phyloP scores from a whole-genome alignment of 2,888 invertebrate genomes.

The Sphaerophoria taeniata region DNA sequence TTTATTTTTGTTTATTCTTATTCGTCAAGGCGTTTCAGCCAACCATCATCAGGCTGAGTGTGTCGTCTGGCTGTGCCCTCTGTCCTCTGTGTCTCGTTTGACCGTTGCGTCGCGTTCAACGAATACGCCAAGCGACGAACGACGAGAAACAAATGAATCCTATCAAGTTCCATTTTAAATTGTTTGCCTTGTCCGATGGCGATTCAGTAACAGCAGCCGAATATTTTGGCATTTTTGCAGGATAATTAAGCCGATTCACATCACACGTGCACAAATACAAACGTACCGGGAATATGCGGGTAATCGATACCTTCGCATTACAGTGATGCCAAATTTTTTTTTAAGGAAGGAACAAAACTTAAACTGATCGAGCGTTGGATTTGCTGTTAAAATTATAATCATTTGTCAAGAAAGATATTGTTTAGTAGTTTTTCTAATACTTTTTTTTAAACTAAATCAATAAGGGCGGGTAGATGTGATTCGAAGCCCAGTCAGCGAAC shows the following conservation, averaged over 20 bases:
- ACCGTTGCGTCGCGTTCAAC: neutral
- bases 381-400: too few species aligned
- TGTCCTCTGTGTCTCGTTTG: neutral
- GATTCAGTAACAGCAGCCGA: slow-evolving; percentile 10
- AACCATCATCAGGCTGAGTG: neutral
- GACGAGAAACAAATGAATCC: slow-evolving; percentile 1
- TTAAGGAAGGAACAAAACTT: too few species aligned
- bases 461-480: too few species aligned
- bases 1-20: neutral
- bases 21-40: slow-evolving; percentile 19
- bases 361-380: too few species aligned
- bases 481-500: too few species aligned
- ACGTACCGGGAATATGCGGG: neutral
- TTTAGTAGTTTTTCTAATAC: too few species aligned
- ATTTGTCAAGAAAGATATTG: too few species aligned
- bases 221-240: slow-evolving; percentile 57
- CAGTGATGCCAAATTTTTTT: slow-evolving; percentile 7
- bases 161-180: slow-evolving; percentile 60
- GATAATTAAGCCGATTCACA: slow-evolving; percentile 69
- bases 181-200: slow-evolving; percentile 51
- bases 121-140: too few species aligned
- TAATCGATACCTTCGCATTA: neutral
- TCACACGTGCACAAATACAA: slow-evolving; percentile 25
- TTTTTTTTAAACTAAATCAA: too few species aligned
- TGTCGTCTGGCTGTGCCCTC: neutral